These are phyloP conservation scores for Lithobates pipiens DNA, from an alignment of 2,797 vertebrate species.

Conservation along the genomic window DNA sequence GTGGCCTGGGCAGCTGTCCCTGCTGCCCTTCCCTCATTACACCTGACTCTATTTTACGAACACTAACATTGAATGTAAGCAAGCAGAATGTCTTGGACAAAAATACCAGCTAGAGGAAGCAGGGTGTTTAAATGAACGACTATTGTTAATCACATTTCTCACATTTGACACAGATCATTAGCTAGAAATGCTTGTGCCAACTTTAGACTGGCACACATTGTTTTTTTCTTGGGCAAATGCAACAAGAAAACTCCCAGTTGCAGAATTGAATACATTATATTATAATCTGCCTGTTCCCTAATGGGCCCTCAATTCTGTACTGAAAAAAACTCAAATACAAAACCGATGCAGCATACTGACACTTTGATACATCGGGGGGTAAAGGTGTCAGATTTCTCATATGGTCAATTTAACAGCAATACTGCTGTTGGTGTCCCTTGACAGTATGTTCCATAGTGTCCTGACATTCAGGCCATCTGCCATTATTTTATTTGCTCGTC, in stretches of 20 bases:
- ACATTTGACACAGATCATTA: slow-evolving; percentile 62
- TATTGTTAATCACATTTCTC: slow-evolving; percentile 62
- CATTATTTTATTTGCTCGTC: slow-evolving; percentile 75
- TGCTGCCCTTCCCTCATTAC: background rate
- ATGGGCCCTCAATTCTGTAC: slow-evolving; percentile 14
- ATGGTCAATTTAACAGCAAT: slow-evolving; percentile 60
- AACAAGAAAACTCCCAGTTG: slow-evolving; percentile 42
- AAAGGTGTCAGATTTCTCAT: slow-evolving; percentile 48
- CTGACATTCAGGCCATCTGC: slow-evolving; percentile 79
- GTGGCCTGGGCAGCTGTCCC: background rate
- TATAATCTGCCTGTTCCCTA: slow-evolving; percentile 39
- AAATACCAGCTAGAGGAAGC: slow-evolving; percentile 7
- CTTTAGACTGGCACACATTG: slow-evolving; percentile 31
- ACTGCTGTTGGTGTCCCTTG: slow-evolving; percentile 46
- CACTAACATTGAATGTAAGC: background rate
- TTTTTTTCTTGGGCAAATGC: slow-evolving; percentile 37
- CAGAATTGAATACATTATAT: slow-evolving; percentile 51
- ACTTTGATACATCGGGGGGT: slow-evolving; percentile 13
- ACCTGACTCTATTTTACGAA: background rate
- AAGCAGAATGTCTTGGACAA: background rate
- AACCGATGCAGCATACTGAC: slow-evolving; percentile 23
- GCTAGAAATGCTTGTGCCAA: slow-evolving; percentile 44
- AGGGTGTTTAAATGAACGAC: slow-evolving; percentile 37
- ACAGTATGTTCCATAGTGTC: slow-evolving; percentile 59
- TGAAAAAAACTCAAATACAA: slow-evolving; percentile 30